Base-by-base conservation (phyloP, 2,113 vertebrate species). In the Uropsilus gracilis region DNA sequence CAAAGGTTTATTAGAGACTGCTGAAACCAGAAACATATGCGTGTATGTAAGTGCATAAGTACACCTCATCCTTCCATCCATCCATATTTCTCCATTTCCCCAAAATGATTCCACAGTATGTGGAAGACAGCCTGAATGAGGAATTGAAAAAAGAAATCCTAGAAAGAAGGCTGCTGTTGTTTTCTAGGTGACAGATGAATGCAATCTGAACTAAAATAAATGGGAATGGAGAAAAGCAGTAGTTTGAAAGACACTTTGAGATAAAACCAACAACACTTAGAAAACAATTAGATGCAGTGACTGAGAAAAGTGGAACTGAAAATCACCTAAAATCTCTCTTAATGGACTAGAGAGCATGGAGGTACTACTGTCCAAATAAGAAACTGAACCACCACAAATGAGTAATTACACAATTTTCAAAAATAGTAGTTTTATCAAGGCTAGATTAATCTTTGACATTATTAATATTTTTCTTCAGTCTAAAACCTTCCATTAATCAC, bases 311-410 rank as follows among this genome's bases (percentile, higher is more conserved):
- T 5, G 18, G 46, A 89, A 86, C 17, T 39, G 53, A 37, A 59
- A 55, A 10, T 72, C 34, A 83, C 83, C 64, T 76, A 85, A 76
- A 84, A 80, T 80, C 53, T 76, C 63, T 92, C n/a, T 11, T 46
- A 28, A 42, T 4, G 28, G 34, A 76, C 73, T 68, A 8, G 20
- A 53, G 6, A 59, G 5, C 24, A 72, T 3, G 1, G 11, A 10
- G 44, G 18, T 50, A 14, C 11, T 64, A 12, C 8, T 75, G 26
- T 46, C 11, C 68, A 72, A 30, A 11, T 20, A 22, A 93, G 90
- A 78, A 63, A 81, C 1, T 53, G 16, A 0, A 80, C 9, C 32
- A 53, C 8, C 34, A 63, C 50, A 69, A 50, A 63, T 37, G 28
- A 82, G 39, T 53, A 55, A 81, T 55, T n/a, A 57, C 5, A 6